A percentile compares a stretch with the other conserved stretches of the same genome.
Conservation (phyloP, 2,888 invertebrate genomes). For the Lasioglossum malachurum region DNA sequence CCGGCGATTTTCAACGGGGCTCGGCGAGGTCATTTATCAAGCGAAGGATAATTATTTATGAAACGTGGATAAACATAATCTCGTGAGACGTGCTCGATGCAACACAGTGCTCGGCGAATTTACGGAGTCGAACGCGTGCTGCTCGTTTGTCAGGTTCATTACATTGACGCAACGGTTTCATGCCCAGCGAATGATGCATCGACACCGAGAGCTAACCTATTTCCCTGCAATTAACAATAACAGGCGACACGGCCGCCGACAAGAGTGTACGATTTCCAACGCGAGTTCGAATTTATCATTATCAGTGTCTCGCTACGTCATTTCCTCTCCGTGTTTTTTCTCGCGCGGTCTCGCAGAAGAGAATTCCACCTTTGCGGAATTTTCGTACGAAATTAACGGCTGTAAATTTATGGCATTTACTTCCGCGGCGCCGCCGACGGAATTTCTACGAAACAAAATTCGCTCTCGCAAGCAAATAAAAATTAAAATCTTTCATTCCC, state of each 20-base stretch:
- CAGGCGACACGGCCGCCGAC: neutral
- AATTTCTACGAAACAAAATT: neutral
- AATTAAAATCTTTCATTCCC: neutral
- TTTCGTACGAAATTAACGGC: neutral
- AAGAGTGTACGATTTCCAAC: neutral
- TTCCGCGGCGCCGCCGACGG: neutral
- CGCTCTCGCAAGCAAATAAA: neutral
- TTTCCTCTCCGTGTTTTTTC: no score
- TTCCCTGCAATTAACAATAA: neutral
- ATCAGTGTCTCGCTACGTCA: neutral
- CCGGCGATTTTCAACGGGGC: slow-evolving; percentile 41
- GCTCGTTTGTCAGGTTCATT: slow-evolving; percentile 38
- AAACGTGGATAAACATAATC: slow-evolving; percentile 45
- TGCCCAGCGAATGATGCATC: neutral
- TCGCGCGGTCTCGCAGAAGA: neutral
- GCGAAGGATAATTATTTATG: slow-evolving; percentile 54
- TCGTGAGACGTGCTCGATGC: slow-evolving; percentile 26
- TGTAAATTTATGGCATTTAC: neutral
- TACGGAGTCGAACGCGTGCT: slow-evolving; percentile 15
- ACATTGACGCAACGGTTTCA: slow-evolving; percentile 9
- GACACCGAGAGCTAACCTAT: neutral
- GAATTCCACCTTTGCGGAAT: neutral
- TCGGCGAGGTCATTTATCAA: slow-evolving; percentile 54
- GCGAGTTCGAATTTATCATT: neutral
- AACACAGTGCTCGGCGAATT: slow-evolving; percentile 20